A percentile compares a stretch with the other conserved stretches of the same genome.
Conservation (phyloP, 2,888 invertebrate genomes). For the Callimorpha dominula region DNA sequence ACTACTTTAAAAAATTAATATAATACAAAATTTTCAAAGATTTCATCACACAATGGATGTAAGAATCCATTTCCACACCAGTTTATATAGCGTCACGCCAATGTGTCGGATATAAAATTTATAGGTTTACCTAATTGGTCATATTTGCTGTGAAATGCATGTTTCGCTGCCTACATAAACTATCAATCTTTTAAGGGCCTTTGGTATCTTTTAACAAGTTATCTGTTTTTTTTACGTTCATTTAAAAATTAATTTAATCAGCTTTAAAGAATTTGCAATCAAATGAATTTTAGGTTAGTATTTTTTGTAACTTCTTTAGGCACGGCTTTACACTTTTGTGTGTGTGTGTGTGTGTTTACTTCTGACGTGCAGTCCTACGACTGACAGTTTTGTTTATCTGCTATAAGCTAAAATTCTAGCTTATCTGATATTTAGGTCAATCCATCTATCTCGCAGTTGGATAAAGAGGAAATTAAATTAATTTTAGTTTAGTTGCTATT, state of each 20-base stretch:
- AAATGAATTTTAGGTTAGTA: constrained; percentile 31
- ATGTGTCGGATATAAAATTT: constrained; percentile 68
- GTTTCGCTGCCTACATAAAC: constrained; percentile 51
- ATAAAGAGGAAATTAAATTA: constrained; percentile 10
- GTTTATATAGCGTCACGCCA: constrained; percentile 52
- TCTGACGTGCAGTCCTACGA: too few relatives aligned
- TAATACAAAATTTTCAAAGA: constrained; percentile 6
- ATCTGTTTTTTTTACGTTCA: constrained; percentile 31
- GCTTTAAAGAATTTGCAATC: constrained; percentile 40
- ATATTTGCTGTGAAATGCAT: constrained; percentile 63
- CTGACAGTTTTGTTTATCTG: too few relatives aligned
- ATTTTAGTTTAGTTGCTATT: constrained; percentile 6
- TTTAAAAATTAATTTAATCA: constrained; percentile 33
- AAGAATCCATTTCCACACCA: constrained; percentile 35
- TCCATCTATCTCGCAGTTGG: background rate
- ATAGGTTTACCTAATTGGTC: constrained; percentile 67
- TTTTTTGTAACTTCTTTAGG: constrained; percentile 15
- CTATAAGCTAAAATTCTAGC: constrained; percentile 11
- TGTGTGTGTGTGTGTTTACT: too few relatives aligned
- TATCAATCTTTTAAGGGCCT: constrained; percentile 39
- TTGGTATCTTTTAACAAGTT: constrained; percentile 28
- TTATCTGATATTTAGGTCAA: background rate
- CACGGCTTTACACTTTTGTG: too few relatives aligned
- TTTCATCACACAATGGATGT: constrained; percentile 31
- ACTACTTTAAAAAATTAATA: background rate